phyloP scores from a whole-genome alignment of 2,113 vertebrate species.

The Tachysurus fulvidraco region DNA sequence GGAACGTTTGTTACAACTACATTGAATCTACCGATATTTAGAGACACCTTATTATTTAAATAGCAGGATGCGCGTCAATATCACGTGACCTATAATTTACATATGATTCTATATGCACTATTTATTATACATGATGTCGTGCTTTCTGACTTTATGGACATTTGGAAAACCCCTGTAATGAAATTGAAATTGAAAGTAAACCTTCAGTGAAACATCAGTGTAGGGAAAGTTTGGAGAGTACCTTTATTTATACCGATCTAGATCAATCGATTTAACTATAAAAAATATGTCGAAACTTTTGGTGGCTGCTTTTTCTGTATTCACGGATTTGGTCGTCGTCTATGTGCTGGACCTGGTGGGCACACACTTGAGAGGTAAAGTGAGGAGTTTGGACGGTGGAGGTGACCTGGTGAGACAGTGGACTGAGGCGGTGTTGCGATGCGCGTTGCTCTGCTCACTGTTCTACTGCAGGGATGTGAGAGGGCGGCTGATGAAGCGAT shows the following conservation, averaged over 20 bases:
- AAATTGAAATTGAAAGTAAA: constrained; percentile 11
- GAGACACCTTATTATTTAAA: no score
- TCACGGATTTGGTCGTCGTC: constrained; percentile 57
- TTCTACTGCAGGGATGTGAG: accelerated
- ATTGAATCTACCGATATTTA: no score
- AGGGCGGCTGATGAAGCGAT: constrained; percentile 42
- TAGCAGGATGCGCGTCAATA: no score
- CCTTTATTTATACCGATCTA: no score
- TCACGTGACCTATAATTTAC: no score
- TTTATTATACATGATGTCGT: no score
- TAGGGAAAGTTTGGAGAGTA: not conserved
- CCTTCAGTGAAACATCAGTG: not conserved
- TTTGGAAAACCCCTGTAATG: not conserved
- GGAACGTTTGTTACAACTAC: no score
- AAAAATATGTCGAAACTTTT: not conserved
- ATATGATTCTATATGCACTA: no score
- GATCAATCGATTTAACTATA: no score
- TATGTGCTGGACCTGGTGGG: constrained; percentile 36
- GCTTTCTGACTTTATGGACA: no score
- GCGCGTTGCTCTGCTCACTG: not conserved
- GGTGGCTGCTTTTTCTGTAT: accelerated
- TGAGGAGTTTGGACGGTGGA: not conserved
- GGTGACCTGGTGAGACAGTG: constrained; percentile 54
- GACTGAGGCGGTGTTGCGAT: constrained; percentile 56
- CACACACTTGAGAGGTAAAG: constrained; percentile 6